Evolutionary conservation across 92 coral and sea anemone species (phyloP).

Genomic region (Virgularia gustaviana): DNA sequence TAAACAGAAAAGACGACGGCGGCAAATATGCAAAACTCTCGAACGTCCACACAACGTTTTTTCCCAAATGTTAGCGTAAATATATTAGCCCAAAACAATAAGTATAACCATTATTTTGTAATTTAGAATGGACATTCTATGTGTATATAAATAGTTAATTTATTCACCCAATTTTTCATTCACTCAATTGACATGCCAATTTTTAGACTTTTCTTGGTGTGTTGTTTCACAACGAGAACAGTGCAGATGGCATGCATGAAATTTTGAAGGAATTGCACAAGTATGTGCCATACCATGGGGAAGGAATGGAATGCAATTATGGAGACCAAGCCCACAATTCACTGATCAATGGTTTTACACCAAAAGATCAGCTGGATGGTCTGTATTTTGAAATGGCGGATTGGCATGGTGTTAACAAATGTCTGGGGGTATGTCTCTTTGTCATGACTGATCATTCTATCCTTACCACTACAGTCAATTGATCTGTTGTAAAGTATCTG

Average conservation of each 20-base stretch:
- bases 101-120: background rate
- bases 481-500: too few species aligned
- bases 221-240: constrained; percentile 45
- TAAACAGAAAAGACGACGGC: too few species aligned
- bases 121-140: background rate
- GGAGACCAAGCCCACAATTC: constrained; percentile 50
- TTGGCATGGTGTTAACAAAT: constrained; percentile 49
- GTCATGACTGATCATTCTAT: background rate
- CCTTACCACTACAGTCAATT: too few species aligned
- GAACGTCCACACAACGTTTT: too few species aligned
- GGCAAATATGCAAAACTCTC: too few species aligned
- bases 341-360: constrained; percentile 42
- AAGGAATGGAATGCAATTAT: constrained; percentile 28
- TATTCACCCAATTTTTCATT: background rate
- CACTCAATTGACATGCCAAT: background rate
- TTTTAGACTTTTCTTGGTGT: constrained; percentile 46
- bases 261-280: constrained; percentile 38
- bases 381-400: constrained; percentile 49
- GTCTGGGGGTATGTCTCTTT: constrained; percentile 9
- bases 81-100: background rate
- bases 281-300: constrained; percentile 47
- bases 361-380: constrained; percentile 41
- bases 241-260: constrained; percentile 39
- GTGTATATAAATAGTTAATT: background rate
- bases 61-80: too few species aligned